Conservation (phyloP, 2,888 invertebrate genomes). For the Chaetogeoica ovagalla region DNA sequence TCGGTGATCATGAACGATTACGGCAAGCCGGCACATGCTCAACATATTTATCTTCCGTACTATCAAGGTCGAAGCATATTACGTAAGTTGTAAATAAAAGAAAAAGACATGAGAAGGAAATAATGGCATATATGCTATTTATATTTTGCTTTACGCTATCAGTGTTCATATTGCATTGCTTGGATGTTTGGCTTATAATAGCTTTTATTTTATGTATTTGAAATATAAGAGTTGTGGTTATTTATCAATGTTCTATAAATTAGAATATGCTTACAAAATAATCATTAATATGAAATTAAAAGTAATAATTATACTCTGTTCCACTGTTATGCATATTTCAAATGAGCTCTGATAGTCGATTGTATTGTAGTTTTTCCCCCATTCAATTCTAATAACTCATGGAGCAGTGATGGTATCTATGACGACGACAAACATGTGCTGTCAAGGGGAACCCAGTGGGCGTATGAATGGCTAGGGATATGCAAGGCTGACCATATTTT, state of each 20-base stretch:
- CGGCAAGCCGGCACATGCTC: conserved; percentile 63
- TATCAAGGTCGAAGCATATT: conserved; percentile 63
- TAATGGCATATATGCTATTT: conserved; percentile 2
- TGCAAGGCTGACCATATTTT: no score
- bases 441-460: no score
- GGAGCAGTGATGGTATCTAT: no score
- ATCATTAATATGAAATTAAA: neutral
- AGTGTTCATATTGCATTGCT: conserved; percentile 22
- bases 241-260: neutral
- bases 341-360: no score
- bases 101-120: conserved; percentile 23
- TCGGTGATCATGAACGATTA: conserved; percentile 59
- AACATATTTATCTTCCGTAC: conserved; percentile 64
- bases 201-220: conserved; percentile 22
- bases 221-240: conserved; percentile 2
- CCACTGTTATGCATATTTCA: no score
- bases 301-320: no score
- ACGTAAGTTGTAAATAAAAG: conserved; percentile 54
- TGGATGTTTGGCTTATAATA: conserved; percentile 8
- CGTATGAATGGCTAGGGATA: no score
- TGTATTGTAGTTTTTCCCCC: no score
- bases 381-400: no score
- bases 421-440: no score
- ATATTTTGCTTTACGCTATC: conserved; percentile 10
- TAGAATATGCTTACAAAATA: neutral